phyloP scores from a whole-genome alignment of 2,888 invertebrate species.

The Heliconius sara region DNA sequence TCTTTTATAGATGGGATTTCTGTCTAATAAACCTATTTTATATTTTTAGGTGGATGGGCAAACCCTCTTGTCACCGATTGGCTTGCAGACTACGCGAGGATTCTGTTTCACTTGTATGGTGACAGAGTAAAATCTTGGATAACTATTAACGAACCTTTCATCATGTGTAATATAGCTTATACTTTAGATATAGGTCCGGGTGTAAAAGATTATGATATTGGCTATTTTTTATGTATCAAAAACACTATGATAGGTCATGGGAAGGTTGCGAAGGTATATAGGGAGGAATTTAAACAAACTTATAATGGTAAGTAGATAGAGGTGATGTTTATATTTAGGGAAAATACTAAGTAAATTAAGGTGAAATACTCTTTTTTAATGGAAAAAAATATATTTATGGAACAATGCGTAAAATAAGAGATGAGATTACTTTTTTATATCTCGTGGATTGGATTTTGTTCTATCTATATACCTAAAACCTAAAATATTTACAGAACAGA shows the following conservation, averaged over 20 bases:
- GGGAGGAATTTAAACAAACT: conserved; percentile 73
- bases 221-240: conserved; percentile 85
- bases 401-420: too few species aligned
- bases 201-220: conserved; percentile 65
- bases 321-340: background rate
- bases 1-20: too few species aligned
- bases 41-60: conserved; percentile 86
- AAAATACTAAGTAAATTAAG: background rate
- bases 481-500: too few species aligned
- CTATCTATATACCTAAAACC: too few species aligned
- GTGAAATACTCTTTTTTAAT: background rate
- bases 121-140: conserved; percentile 86
- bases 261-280: conserved; percentile 83
- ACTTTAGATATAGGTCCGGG: conserved; percentile 68
- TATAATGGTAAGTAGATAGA: background rate
- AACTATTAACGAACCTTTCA: conserved; percentile 87
- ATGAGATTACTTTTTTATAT: too few species aligned
- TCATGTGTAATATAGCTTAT: conserved; percentile 67
- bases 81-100: conserved; percentile 83
- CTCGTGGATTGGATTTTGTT: background rate
- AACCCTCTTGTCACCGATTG: conserved; percentile 84
- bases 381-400: too few species aligned
- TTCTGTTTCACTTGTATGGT: conserved; percentile 81
- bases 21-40: background rate
- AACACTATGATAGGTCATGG: conserved; percentile 87